Evolutionary conservation across 2,113 vertebrate species (phyloP).

Genomic region (Ondatra zibethicus): DNA sequence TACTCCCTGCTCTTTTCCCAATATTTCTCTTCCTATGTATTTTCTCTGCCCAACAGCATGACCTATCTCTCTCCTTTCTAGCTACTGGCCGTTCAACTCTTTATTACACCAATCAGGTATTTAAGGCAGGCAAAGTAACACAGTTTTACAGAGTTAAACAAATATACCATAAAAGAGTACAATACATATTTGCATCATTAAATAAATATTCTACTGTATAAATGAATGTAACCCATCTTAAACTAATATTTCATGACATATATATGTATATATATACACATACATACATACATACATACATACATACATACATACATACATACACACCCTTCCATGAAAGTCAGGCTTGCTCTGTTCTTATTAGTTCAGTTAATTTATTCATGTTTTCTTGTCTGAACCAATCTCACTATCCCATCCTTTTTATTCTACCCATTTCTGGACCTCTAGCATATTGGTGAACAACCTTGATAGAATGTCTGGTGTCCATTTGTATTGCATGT

Average conservation of each 20-base stretch:
- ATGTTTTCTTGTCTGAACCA: background rate
- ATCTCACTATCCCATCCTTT: no score
- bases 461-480: background rate
- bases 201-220: background rate
- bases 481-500: background rate
- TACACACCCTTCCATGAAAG: background rate
- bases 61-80: background rate
- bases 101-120: background rate
- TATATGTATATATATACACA: background rate
- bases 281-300: background rate
- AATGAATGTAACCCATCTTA: background rate
- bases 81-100: background rate
- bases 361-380: background rate
- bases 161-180: background rate
- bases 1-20: background rate
- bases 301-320: rapidly evolving
- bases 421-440: background rate
- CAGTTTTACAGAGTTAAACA: background rate
- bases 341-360: background rate
- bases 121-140: background rate
- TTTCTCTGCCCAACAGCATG: background rate
- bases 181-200: background rate
- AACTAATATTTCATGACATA: background rate
- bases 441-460: background rate
- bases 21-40: background rate